These are phyloP conservation scores for Lissocephala sabroskyi DNA, from an alignment of 2,888 invertebrate genomes.

Conservation along the genomic window DNA sequence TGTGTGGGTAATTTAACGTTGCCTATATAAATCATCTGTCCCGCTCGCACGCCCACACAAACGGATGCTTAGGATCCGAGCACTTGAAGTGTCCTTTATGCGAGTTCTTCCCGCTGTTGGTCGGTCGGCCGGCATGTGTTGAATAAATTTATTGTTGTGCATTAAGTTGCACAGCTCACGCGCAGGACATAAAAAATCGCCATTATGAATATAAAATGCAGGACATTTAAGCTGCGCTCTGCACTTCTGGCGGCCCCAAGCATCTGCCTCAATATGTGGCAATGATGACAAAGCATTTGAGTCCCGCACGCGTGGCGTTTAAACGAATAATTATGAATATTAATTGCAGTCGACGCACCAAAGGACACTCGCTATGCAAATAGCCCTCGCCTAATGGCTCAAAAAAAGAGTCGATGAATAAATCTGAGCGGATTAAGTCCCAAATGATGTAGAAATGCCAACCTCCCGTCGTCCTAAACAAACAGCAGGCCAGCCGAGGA, in stretches of 20 bases:
- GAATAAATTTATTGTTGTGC: slow-evolving; percentile 64
- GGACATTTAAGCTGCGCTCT: slow-evolving; percentile 35
- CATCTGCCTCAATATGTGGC: slow-evolving; percentile 24
- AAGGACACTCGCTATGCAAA: slow-evolving; percentile 30
- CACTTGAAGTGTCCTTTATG: slow-evolving; percentile 29
- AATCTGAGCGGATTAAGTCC: slow-evolving; percentile 59
- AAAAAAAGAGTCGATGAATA: slow-evolving; percentile 59
- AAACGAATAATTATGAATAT: slow-evolving; percentile 61
- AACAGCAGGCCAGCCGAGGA: slow-evolving; percentile 25
- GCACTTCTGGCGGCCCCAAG: slow-evolving; percentile 8
- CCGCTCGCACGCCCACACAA: slow-evolving; percentile 8
- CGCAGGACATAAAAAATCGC: slow-evolving; percentile 27
- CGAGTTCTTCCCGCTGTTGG: slow-evolving; percentile 6
- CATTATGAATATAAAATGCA: slow-evolving; percentile 60
- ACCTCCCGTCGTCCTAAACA: slow-evolving; percentile 36
- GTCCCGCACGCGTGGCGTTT: slow-evolving; percentile 15
- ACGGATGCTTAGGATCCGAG: slow-evolving; percentile 10
- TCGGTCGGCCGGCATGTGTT: slow-evolving; percentile 34
- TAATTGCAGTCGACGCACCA: slow-evolving; percentile 33
- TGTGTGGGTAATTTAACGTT: slow-evolving; percentile 45
- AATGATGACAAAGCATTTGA: slow-evolving; percentile 36
- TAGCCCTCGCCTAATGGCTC: slow-evolving; percentile 51
- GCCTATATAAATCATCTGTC: slow-evolving; percentile 48
- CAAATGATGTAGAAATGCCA: slow-evolving; percentile 52
- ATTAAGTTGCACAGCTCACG: slow-evolving; percentile 43